phyloP scores from a whole-genome alignment of 2,113 vertebrate genomes.

The Charina bottae region DNA sequence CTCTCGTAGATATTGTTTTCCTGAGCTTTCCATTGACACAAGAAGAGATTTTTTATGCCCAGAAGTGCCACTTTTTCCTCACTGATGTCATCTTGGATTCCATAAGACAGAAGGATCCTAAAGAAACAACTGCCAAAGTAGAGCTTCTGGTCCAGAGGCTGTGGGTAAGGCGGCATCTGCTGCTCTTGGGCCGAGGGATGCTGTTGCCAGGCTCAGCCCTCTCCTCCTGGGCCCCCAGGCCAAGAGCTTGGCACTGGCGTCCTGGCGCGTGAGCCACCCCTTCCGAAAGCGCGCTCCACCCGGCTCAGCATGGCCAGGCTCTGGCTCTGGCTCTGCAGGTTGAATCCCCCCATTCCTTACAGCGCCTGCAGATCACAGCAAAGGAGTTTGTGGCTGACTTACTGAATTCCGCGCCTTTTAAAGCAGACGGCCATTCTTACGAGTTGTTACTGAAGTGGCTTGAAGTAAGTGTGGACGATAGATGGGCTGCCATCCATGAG shows the following conservation, averaged over 20 bases:
- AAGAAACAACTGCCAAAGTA: slow-evolving; percentile 61
- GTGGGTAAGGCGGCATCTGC: slow-evolving; percentile 61
- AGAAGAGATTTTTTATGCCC: slow-evolving; percentile 73
- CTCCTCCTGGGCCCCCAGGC: not conserved
- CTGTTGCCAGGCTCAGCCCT: not conserved
- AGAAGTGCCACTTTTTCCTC: slow-evolving; percentile 72
- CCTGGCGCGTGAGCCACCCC: not conserved
- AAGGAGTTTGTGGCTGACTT: slow-evolving; percentile 67
- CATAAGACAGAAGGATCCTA: slow-evolving; percentile 66
- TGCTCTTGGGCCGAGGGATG: rapidly evolving
- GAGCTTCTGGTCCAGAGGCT: slow-evolving; percentile 59
- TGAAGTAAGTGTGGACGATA: slow-evolving; percentile 53
- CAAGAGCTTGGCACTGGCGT: no score
- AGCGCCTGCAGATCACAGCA: slow-evolving; percentile 61
- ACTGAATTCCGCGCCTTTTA: slow-evolving; percentile 54
- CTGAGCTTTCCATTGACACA: slow-evolving; percentile 68
- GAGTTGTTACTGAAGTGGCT: slow-evolving; percentile 66
- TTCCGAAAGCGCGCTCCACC: not conserved
- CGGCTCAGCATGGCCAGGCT: not conserved
- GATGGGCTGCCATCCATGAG: not conserved
- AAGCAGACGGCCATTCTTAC: slow-evolving; percentile 40
- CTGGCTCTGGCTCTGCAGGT: not conserved
- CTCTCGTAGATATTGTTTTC: slow-evolving; percentile 64
- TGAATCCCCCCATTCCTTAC: not conserved
- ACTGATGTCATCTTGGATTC: slow-evolving; percentile 73